Percentiles rank a stretch among this genome's conserved stretches.
These are phyloP conservation scores for Ceratosolen fusciceps DNA, from an alignment of 1,140 invertebrate genomes.

Conservation along the genomic window DNA sequence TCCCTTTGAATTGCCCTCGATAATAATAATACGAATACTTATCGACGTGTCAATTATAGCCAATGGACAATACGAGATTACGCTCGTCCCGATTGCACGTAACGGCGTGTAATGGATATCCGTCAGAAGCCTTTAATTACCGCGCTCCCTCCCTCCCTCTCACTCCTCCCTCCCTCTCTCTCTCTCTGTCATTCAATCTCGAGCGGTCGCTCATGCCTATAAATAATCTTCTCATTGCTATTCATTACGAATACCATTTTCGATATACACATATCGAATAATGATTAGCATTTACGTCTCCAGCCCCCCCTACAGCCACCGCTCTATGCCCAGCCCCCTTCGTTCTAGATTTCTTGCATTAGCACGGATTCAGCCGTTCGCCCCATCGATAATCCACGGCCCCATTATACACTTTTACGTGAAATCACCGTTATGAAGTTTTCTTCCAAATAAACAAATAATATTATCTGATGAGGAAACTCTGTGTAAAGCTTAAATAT, in stretches of 20 bases:
- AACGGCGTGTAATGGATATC: slow-evolving; percentile 32
- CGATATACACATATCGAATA: neutral
- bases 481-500: too few species aligned
- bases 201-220: neutral
- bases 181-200: slow-evolving; percentile 1
- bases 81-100: neutral
- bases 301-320: too few species aligned
- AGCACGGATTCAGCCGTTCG: too few species aligned
- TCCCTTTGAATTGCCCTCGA: slow-evolving; percentile 15
- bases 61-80: slow-evolving; percentile 24
- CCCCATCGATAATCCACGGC: too few species aligned
- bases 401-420: too few species aligned
- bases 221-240: slow-evolving; percentile 12
- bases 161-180: too few species aligned
- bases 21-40: slow-evolving; percentile 34
- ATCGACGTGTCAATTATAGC: slow-evolving; percentile 35
- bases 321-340: too few species aligned
- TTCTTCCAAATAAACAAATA: too few species aligned
- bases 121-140: slow-evolving; percentile 44
- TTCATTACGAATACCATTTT: slow-evolving; percentile 38
- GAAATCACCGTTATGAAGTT: too few species aligned
- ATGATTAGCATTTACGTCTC: neutral
- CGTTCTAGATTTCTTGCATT: too few species aligned
- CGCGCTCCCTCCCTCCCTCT: too few species aligned
- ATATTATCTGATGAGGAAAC: too few species aligned